Evolutionary conservation across 2,797 vertebrate species (phyloP).

Genomic region (Sebastes matsubarae): DNA sequence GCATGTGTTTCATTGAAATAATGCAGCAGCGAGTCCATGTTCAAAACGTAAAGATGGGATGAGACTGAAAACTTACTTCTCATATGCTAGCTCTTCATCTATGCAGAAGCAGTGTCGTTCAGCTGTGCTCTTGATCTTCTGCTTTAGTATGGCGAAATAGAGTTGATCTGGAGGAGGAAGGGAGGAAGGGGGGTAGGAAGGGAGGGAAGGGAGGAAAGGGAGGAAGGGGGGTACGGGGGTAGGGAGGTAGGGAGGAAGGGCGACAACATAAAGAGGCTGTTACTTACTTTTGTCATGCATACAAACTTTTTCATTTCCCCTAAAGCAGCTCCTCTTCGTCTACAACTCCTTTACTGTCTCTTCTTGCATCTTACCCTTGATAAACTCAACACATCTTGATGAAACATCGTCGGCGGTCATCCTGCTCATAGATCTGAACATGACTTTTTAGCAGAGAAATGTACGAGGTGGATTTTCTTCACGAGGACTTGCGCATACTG

Average conservation of each 20-base stretch:
- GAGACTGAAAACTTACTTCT: conserved; percentile 88
- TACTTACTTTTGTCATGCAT: conserved; percentile 19
- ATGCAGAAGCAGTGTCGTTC: conserved; percentile 95
- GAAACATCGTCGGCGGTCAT: conserved; percentile 76
- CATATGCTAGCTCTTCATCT: conserved; percentile 96
- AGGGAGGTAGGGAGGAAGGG: background rate
- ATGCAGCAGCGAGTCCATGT: background rate
- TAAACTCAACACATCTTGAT: conserved; percentile 73
- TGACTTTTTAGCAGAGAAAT: conserved; percentile 38
- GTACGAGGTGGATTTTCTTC: conserved; percentile 21
- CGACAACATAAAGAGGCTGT: conserved; percentile 8
- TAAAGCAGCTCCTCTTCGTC: background rate
- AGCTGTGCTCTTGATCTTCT: conserved; percentile 91
- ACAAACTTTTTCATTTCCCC: background rate
- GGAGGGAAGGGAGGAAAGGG: background rate
- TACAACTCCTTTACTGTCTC: background rate
- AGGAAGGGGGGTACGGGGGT: background rate
- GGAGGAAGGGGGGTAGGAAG: background rate
- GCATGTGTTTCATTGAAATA: background rate
- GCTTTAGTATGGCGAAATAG: conserved; percentile 93
- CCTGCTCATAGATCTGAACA: conserved; percentile 64
- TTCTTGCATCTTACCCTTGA: conserved; percentile 73
- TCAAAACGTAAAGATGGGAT: background rate
- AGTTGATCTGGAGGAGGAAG: conserved; percentile 90
- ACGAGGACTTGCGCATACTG: conserved; percentile 46